Percentiles rank a stretch among this genome's conserved stretches.
phyloP scores from a whole-genome alignment of 1,140 invertebrate species.

The Drosophila pachea region DNA sequence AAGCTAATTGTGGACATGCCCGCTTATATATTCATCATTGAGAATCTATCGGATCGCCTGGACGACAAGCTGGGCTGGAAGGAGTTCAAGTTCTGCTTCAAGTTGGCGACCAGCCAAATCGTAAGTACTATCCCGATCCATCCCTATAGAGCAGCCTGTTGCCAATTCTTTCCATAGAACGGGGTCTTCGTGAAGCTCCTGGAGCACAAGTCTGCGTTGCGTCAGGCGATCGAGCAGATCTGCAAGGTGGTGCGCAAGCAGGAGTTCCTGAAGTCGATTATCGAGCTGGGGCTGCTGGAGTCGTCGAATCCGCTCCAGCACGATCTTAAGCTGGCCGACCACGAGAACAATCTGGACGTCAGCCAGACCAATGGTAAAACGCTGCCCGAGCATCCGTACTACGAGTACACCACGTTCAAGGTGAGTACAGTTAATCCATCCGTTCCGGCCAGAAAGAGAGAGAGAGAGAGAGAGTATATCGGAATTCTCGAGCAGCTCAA shows the following conservation, averaged over 20 bases:
- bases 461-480: background rate
- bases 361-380: constrained; percentile 28
- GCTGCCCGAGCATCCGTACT: constrained; percentile 43
- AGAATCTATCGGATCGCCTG: constrained; percentile 82
- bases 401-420: constrained; percentile 74
- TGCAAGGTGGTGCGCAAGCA: constrained; percentile 82
- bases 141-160: no score
- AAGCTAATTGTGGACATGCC: constrained; percentile 83
- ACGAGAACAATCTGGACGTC: constrained; percentile 59
- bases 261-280: constrained; percentile 81
- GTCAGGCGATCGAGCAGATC: constrained; percentile 78
- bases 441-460: background rate
- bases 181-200: constrained; percentile 81
- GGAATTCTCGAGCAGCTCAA: constrained; percentile 80
- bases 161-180: constrained; percentile 75
- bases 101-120: constrained; percentile 85
- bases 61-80: constrained; percentile 84
- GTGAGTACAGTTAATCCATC: constrained; percentile 21
- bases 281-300: constrained; percentile 81
- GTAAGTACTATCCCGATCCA: constrained; percentile 75
- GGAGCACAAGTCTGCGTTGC: constrained; percentile 79
- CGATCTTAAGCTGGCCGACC: constrained; percentile 52
- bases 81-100: constrained; percentile 86
- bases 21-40: constrained; percentile 82
- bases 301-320: constrained; percentile 47